A percentile compares a stretch with the other conserved stretches of the same genome.
Evolutionary conservation across 2,113 vertebrate genomes (phyloP).

Genomic region (Ophthalmolycus amberensis): DNA sequence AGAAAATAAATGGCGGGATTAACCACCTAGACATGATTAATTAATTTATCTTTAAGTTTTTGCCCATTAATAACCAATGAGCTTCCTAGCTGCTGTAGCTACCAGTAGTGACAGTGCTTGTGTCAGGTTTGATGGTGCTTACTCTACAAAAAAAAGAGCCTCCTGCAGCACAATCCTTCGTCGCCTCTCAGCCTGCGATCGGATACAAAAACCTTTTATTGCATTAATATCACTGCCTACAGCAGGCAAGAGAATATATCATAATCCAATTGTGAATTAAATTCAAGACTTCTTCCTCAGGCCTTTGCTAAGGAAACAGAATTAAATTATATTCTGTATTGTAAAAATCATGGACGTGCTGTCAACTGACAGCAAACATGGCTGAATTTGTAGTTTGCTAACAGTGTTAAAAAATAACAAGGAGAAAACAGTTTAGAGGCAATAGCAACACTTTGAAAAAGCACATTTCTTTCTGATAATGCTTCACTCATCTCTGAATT

Average conservation of each 20-base stretch:
- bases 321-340: background rate
- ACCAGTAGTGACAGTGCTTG: background rate
- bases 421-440: background rate
- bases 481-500: background rate
- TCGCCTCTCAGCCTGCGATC: background rate
- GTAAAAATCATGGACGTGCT: background rate
- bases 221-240: background rate
- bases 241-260: background rate
- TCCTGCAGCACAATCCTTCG: background rate
- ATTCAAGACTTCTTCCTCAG: background rate
- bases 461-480: too few species aligned
- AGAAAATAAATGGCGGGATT: background rate
- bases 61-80: background rate
- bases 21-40: background rate
- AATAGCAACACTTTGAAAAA: background rate
- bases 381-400: background rate
- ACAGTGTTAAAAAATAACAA: background rate
- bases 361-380: background rate
- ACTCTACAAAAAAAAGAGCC: conserved; percentile 7
- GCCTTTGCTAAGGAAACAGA: background rate
- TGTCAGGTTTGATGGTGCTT: background rate
- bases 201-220: background rate
- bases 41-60: background rate
- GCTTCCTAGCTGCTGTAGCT: background rate
- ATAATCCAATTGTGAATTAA: background rate